Evolutionary conservation across 2,888 invertebrate genomes (phyloP).

Genomic region (Agrilus mali): DNA sequence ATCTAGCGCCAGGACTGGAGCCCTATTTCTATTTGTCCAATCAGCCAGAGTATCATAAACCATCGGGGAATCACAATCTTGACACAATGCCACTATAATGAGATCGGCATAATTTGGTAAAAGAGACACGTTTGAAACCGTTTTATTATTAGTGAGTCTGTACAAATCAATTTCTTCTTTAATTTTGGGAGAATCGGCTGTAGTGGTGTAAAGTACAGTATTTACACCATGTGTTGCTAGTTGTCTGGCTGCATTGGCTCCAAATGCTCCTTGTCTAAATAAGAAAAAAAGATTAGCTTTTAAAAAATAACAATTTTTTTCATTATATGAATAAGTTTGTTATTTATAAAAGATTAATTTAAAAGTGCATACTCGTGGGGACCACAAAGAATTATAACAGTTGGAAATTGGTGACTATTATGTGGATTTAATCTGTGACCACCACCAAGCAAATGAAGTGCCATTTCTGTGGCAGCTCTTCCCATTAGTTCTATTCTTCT

Average conservation of each 20-base stretch:
- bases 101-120: conserved; percentile 40
- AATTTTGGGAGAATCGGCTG: conserved; percentile 31
- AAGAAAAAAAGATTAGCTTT: background rate
- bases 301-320: background rate
- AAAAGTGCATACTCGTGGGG: conserved; percentile 41
- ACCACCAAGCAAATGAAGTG: conserved; percentile 71
- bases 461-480: conserved; percentile 74
- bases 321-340: too few species aligned
- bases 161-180: conserved; percentile 54
- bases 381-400: conserved; percentile 62
- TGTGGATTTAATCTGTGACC: conserved; percentile 71
- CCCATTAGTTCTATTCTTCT: conserved; percentile 66
- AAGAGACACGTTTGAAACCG: conserved; percentile 39
- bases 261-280: conserved; percentile 45
- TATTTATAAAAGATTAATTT: background rate
- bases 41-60: conserved; percentile 41
- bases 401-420: conserved; percentile 81
- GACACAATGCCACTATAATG: conserved; percentile 42
- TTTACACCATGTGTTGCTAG: conserved; percentile 71
- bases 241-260: conserved; percentile 65
- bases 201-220: conserved; percentile 40
- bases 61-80: conserved; percentile 31
- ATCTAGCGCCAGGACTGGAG: conserved; percentile 64
- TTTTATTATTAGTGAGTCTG: conserved; percentile 48
- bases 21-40: conserved; percentile 59